Evolutionary conservation across 2,888 invertebrate species (phyloP).

Genomic region (Bugula neritina): DNA sequence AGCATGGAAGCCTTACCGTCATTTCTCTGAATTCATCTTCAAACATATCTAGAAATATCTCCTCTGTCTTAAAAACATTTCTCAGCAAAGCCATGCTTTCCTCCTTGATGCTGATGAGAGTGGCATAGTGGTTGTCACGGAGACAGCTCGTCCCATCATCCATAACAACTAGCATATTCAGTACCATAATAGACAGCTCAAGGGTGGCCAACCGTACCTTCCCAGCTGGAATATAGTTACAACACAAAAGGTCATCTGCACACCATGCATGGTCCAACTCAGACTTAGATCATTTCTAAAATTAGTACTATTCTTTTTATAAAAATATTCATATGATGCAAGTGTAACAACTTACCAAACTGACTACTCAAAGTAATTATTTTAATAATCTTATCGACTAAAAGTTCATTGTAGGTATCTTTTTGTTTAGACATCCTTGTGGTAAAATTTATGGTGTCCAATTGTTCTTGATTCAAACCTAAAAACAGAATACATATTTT

Average conservation of each 20-base stretch:
- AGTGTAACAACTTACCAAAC: slow-evolving; percentile 66
- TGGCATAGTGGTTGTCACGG: slow-evolving; percentile 64
- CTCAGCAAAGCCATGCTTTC: slow-evolving; percentile 77
- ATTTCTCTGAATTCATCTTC: slow-evolving; percentile 96
- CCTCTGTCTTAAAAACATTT: slow-evolving; percentile 91
- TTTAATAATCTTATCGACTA: slow-evolving; percentile 75
- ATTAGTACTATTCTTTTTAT: too few relatives aligned
- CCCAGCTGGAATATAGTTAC: slow-evolving; percentile 60
- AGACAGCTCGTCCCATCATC: slow-evolving; percentile 59
- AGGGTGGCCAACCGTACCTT: slow-evolving; percentile 85
- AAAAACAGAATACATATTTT: slow-evolving; percentile 34
- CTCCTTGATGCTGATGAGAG: slow-evolving; percentile 67
- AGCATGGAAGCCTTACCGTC: slow-evolving; percentile 56
- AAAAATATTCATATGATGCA: too few relatives aligned
- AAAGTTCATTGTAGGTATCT: slow-evolving; percentile 70
- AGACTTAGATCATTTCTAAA: too few relatives aligned
- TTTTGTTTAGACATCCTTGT: slow-evolving; percentile 44
- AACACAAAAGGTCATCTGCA: too few relatives aligned
- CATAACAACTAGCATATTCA: slow-evolving; percentile 63
- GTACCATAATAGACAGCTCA: slow-evolving; percentile 76
- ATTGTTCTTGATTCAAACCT: slow-evolving; percentile 77
- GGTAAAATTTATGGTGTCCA: slow-evolving; percentile 63
- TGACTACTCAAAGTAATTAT: slow-evolving; percentile 80
- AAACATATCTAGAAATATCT: slow-evolving; percentile 96
- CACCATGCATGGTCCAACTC: too few relatives aligned